Percentiles rank a stretch among this genome's conserved stretches.
These are phyloP conservation scores for Drosophila sproati DNA, from an alignment of 1,140 invertebrate species.

Conservation along the genomic window DNA sequence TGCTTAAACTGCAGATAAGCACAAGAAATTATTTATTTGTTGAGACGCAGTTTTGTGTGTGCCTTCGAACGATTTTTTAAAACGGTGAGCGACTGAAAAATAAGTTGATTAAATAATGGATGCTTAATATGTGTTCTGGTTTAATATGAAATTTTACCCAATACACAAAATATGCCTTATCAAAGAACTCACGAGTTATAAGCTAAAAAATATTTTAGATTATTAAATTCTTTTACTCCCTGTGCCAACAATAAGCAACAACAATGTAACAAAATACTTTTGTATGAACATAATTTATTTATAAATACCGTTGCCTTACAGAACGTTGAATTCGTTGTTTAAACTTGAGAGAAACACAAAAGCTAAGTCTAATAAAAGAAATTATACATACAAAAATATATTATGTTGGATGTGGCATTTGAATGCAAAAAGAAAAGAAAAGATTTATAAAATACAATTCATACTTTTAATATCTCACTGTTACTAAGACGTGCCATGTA, in stretches of 20 bases:
- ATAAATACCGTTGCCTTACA: neutral
- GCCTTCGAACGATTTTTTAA: neutral
- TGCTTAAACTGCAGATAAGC: neutral
- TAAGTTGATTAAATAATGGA: neutral
- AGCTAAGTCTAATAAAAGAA: neutral
- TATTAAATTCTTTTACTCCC: neutral
- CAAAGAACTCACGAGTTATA: too few species aligned
- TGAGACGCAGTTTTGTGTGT: neutral
- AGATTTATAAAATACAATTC: neutral
- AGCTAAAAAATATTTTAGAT: neutral
- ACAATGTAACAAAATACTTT: neutral
- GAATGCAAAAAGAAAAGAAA: neutral
- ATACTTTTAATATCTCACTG: too few species aligned
- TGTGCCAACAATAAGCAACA: neutral
- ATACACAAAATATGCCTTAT: neutral
- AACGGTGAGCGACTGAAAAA: neutral
- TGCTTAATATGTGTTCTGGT: neutral
- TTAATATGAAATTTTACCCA: too few species aligned
- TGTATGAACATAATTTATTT: neutral
- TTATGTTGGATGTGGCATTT: neutral
- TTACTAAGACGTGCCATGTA: too few species aligned
- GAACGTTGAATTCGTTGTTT: neutral
- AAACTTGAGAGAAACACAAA: conserved; percentile 5
- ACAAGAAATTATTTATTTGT: neutral
- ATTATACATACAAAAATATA: neutral